Evolutionary conservation across 2,888 invertebrate genomes (phyloP).

Genomic region (Strigamia transsilvanica): DNA sequence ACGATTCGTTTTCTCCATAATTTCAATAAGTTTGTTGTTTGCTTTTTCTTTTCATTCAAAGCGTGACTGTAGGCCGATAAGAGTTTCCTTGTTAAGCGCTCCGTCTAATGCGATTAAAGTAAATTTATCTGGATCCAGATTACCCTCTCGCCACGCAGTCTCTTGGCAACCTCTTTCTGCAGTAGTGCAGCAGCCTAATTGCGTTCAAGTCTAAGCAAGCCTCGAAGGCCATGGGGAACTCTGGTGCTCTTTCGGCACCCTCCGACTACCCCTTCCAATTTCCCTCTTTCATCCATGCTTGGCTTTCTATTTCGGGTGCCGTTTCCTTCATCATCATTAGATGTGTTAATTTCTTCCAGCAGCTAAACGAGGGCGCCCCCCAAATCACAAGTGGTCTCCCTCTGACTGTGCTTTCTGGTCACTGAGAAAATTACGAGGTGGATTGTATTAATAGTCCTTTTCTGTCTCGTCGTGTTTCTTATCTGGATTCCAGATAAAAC

Average conservation of each 20-base stretch:
- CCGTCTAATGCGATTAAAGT: conserved; percentile 47
- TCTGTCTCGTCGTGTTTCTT: conserved; percentile 35
- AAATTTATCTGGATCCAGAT: conserved; percentile 45
- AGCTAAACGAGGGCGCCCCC: conserved; percentile 44
- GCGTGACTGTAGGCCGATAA: conserved; percentile 48
- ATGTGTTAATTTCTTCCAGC: conserved; percentile 42
- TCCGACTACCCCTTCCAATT: conserved; percentile 2
- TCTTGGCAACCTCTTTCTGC: conserved; percentile 21
- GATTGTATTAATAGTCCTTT: conserved; percentile 48
- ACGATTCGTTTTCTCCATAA: not conserved
- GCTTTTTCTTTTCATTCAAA: conserved; percentile 34
- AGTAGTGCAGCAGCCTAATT: conserved; percentile 30
- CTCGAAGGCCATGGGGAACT: conserved; percentile 37
- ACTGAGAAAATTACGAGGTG: conserved; percentile 46
- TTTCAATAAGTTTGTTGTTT: conserved; percentile 45
- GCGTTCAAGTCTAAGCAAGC: conserved; percentile 36
- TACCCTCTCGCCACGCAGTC: conserved; percentile 49
- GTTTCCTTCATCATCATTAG: conserved; percentile 49
- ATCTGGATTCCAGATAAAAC: conserved; percentile 42
- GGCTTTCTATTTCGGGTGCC: conserved; percentile 42
- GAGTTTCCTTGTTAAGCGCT: conserved; percentile 44
- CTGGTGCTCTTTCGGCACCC: conserved; percentile 29
- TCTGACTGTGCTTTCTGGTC: conserved; percentile 28
- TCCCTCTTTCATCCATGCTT: conserved; percentile 43
- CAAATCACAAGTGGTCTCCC: conserved; percentile 45